A percentile compares a stretch with the other conserved stretches of the same genome.
These are phyloP conservation scores for Mastomys natalensis DNA, from an alignment of 2,113 vertebrate species.

Conservation along the genomic window DNA sequence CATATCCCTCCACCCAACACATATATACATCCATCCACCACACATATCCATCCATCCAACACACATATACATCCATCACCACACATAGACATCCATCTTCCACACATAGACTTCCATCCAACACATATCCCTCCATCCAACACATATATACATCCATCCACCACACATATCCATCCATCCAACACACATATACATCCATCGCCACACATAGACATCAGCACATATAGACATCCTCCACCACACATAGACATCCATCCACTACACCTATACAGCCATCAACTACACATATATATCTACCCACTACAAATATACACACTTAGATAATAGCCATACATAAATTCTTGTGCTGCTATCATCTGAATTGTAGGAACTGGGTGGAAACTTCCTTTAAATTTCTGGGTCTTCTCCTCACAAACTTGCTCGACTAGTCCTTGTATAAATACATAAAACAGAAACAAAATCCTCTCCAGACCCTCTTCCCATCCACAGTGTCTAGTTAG, in stretches of 20 bases:
- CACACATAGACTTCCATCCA: background rate
- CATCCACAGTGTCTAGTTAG: background rate
- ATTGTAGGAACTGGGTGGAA: background rate
- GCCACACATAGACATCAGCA: too few relatives aligned
- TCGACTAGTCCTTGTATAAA: background rate
- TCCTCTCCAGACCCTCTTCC: background rate
- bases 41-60: background rate
- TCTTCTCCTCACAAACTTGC: background rate
- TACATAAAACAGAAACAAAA: background rate
- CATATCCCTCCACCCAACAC: background rate
- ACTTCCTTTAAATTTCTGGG: background rate
- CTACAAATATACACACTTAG: background rate
- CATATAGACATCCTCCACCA: background rate
- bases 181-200: background rate
- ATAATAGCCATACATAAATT: background rate
- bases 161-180: background rate
- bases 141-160: background rate
- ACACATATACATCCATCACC: too few relatives aligned
- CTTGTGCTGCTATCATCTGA: background rate
- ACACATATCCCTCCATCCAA: too few relatives aligned
- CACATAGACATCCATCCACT: background rate
- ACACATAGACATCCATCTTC: background rate
- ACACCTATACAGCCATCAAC: background rate
- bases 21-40: background rate
- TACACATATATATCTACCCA: background rate